Evolutionary conservation across 2,888 invertebrate genomes (phyloP).

Genomic region (Zhuqinia jingwanae): DNA sequence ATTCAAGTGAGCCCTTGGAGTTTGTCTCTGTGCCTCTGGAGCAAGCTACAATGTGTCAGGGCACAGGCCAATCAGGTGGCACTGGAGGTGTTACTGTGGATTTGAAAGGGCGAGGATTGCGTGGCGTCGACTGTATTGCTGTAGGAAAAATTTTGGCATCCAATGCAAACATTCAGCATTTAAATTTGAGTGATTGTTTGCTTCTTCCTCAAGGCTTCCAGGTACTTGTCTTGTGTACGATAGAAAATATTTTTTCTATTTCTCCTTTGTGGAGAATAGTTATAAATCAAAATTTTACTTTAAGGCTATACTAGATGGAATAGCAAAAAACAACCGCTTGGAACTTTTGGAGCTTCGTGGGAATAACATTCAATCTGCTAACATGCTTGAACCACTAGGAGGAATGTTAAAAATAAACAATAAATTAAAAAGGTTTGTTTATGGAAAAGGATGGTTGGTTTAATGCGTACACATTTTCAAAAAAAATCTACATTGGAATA

Average conservation of each 20-base stretch:
- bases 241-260: no score
- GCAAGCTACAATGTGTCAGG: constrained; percentile 57
- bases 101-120: constrained; percentile 77
- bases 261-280: no score
- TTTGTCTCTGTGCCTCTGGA: constrained; percentile 76
- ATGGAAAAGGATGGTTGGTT: no score
- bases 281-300: background rate
- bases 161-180: constrained; percentile 80
- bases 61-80: background rate
- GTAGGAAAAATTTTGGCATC: constrained; percentile 81
- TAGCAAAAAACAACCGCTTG: constrained; percentile 80
- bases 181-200: constrained; percentile 81
- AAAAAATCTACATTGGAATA: background rate
- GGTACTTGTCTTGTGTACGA: no score
- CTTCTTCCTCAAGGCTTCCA: constrained; percentile 80
- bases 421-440: constrained; percentile 79
- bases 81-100: constrained; percentile 76
- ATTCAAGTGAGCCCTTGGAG: constrained; percentile 78
- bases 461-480: background rate
- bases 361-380: constrained; percentile 80
- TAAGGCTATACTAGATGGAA: constrained; percentile 80
- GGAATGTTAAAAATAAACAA: constrained; percentile 80
- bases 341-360: constrained; percentile 81
- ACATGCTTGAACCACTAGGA: constrained; percentile 80
- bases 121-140: constrained; percentile 79